Percentiles rank a stretch among this genome's conserved stretches.
phyloP scores from a whole-genome alignment of 2,888 invertebrate genomes.

The Acanthosepion lycidas region DNA sequence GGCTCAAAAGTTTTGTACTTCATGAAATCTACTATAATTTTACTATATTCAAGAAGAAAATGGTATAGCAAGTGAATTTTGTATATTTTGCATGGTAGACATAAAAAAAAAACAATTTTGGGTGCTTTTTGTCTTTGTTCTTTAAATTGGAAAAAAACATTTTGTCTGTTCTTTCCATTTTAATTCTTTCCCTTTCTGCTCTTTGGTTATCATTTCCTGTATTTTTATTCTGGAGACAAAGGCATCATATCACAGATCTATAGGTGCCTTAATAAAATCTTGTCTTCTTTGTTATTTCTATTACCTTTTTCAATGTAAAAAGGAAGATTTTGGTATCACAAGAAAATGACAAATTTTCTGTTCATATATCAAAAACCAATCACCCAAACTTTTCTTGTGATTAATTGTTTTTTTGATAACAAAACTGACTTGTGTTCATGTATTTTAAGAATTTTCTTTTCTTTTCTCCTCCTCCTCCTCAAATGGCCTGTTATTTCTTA shows the following conservation, averaged over 20 bases:
- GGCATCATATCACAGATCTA: background rate
- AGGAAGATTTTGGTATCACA: too few relatives aligned
- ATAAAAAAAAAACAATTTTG: background rate
- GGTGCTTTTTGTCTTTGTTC: background rate
- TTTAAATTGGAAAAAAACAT: background rate
- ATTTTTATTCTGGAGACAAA: background rate
- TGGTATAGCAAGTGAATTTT: slow-evolving; percentile 22
- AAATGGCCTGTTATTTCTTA: too few relatives aligned
- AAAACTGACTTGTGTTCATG: too few relatives aligned
- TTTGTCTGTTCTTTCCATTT: background rate
- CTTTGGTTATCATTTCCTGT: background rate
- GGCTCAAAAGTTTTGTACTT: background rate
- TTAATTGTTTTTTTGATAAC: too few relatives aligned
- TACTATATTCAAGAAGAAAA: background rate
- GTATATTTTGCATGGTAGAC: slow-evolving; percentile 12
- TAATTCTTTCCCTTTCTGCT: background rate
- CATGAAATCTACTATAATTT: background rate
- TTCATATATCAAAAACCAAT: too few relatives aligned
- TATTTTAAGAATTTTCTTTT: too few relatives aligned
- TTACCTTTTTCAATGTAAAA: too few relatives aligned
- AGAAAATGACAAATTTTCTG: too few relatives aligned
- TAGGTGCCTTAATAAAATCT: background rate
- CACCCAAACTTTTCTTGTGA: too few relatives aligned
- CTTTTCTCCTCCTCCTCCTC: too few relatives aligned
- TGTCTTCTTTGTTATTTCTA: background rate